Conservation (phyloP, 1,140 invertebrate genomes). For the Piezodorus guildinii region DNA sequence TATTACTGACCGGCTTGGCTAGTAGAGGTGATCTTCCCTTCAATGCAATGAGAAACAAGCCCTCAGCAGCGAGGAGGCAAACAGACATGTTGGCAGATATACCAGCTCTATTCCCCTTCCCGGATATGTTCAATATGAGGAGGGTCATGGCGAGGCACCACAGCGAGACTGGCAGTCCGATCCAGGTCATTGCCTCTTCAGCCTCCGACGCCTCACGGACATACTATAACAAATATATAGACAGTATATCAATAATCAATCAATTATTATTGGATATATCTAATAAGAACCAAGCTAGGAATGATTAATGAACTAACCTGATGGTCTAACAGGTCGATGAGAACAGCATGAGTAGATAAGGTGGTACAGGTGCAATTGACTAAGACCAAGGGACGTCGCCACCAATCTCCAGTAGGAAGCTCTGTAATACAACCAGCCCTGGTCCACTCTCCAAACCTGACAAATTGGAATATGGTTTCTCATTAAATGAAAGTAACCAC, state of each 20-base stretch:
- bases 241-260: conserved; percentile 10
- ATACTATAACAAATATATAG: conserved; percentile 39
- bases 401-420: conserved; percentile 38
- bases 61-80: conserved; percentile 71
- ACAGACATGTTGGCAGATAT: conserved; percentile 89
- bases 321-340: conserved; percentile 82
- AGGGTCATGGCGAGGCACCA: conserved; percentile 64
- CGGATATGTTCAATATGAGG: conserved; percentile 59
- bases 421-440: conserved; percentile 77
- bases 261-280: too few species aligned
- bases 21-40: conserved; percentile 64
- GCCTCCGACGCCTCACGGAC: conserved; percentile 71
- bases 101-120: conserved; percentile 85
- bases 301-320: conserved; percentile 44
- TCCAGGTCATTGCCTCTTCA: conserved; percentile 78
- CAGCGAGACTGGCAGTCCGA: conserved; percentile 71
- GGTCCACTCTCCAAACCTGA: conserved; percentile 71
- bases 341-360: conserved; percentile 79
- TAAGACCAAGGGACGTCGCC: conserved; percentile 34
- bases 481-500: too few species aligned
- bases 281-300: conserved; percentile 21
- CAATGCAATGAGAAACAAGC: conserved; percentile 75
- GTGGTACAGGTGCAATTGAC: conserved; percentile 93
- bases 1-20: conserved; percentile 48
- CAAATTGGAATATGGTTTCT: too few species aligned